Conservation (phyloP, 2,113 vertebrate genomes). For the Grus americana region DNA sequence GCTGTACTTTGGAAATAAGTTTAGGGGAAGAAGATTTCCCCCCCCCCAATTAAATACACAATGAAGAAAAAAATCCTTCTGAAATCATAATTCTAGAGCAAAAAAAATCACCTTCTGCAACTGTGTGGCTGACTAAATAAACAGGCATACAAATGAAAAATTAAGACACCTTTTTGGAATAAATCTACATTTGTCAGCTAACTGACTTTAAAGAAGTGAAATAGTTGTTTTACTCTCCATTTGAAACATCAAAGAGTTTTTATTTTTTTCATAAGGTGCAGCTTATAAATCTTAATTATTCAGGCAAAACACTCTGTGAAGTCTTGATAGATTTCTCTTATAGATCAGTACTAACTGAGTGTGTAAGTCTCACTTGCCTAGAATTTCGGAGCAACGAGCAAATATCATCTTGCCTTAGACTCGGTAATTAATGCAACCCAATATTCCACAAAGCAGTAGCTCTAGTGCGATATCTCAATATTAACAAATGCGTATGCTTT, state of each 20-base stretch:
- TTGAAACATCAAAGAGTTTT: neutral
- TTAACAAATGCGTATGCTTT: constrained; percentile 20
- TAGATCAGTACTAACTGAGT: neutral
- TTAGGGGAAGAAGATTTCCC: neutral
- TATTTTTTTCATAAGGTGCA: neutral
- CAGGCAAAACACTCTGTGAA: neutral
- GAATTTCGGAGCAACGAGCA: neutral
- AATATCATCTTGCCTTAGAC: neutral
- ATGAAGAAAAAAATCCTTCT: neutral
- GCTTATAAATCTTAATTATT: neutral
- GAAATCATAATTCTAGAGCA: neutral
- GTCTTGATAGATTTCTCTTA: neutral
- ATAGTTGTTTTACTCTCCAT: neutral
- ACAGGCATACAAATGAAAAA: constrained; percentile 53
- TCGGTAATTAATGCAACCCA: neutral
- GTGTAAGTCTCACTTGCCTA: neutral
- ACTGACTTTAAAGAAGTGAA: neutral
- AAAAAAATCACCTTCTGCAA: constrained; percentile 20
- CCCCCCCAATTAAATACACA: neutral
- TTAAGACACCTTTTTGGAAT: constrained; percentile 36
- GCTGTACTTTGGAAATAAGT: constrained; percentile 8
- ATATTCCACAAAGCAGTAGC: neutral
- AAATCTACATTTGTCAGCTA: neutral
- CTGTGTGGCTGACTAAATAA: constrained; percentile 8
- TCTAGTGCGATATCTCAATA: neutral